Percentiles rank a stretch among this genome's conserved stretches.
Evolutionary conservation across 1,140 invertebrate genomes (phyloP).

Genomic region (Phymastichus coffea): DNA sequence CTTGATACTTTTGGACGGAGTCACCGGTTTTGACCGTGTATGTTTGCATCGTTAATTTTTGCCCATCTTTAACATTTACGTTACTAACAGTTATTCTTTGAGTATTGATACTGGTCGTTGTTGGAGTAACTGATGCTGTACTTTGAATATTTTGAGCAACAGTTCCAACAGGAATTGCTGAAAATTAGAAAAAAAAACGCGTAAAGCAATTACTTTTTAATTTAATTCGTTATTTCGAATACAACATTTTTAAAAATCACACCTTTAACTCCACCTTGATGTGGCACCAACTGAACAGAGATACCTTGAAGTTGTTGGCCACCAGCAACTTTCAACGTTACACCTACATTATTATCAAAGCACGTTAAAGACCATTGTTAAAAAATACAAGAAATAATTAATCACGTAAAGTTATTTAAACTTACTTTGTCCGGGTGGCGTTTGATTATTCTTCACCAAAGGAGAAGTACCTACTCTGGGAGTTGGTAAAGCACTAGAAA

Average conservation of each 20-base stretch:
- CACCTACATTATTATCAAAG: slow-evolving; percentile 49
- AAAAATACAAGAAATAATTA: neutral
- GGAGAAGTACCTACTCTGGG: slow-evolving; percentile 53
- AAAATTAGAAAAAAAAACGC: slow-evolving; percentile 31
- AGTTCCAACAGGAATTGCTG: slow-evolving; percentile 57
- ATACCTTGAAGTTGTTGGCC: slow-evolving; percentile 57
- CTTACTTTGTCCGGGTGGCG: slow-evolving; percentile 43
- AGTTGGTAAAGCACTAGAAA: slow-evolving; percentile 46
- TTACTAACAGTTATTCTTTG: slow-evolving; percentile 53
- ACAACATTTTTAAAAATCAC: slow-evolving; percentile 53
- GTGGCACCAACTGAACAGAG: slow-evolving; percentile 63
- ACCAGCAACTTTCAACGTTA: slow-evolving; percentile 54
- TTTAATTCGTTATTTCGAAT: slow-evolving; percentile 45
- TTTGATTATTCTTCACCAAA: slow-evolving; percentile 48
- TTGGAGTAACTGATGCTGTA: slow-evolving; percentile 42
- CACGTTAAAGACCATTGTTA: too few species aligned
- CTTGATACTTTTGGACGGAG: slow-evolving; percentile 56
- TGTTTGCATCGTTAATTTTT: slow-evolving; percentile 46
- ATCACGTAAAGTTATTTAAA: neutral
- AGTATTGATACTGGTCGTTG: slow-evolving; percentile 43
- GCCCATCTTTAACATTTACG: slow-evolving; percentile 46
- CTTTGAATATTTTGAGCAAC: slow-evolving; percentile 48
- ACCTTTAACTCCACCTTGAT: slow-evolving; percentile 62
- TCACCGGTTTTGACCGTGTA: slow-evolving; percentile 54
- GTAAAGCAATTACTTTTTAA: slow-evolving; percentile 50